Evolutionary conservation across 2,113 vertebrate genomes (phyloP).

Genomic region (Rhegmatorhina hoffmannsi): DNA sequence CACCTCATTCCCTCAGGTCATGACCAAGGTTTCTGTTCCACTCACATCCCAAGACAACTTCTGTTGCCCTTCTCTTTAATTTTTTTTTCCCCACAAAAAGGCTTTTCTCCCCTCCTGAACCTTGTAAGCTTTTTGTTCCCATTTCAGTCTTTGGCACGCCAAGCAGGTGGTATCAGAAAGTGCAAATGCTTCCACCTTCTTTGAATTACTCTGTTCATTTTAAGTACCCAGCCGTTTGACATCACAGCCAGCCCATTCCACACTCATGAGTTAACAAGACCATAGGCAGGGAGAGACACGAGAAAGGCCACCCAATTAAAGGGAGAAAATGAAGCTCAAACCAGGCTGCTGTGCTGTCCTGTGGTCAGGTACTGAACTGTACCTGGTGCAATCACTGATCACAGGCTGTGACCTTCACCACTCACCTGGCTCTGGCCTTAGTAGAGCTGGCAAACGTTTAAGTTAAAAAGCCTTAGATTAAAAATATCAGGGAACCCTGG

Average conservation of each 20-base stretch:
- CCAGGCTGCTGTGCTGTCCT: background rate
- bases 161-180: background rate
- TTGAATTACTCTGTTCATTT: conserved; percentile 47
- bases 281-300: background rate
- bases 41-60: background rate
- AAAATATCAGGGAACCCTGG: background rate
- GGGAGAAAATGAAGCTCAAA: conserved; percentile 44
- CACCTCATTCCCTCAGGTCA: background rate
- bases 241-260: background rate
- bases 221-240: conserved; percentile 43
- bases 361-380: conserved; percentile 22
- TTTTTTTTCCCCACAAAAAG: background rate
- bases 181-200: background rate
- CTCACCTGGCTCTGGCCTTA: background rate
- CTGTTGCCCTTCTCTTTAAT: background rate
- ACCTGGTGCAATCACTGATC: conserved; percentile 25
- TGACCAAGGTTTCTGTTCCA: background rate
- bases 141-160: background rate
- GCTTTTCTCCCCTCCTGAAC: background rate
- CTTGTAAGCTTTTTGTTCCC: background rate
- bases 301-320: conserved; percentile 48
- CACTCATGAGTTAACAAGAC: conserved; percentile 42
- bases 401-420: background rate
- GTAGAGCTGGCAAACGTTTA: background rate
- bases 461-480: conserved; percentile 13